Evolutionary conservation across 1,140 invertebrate species (phyloP), one percentile per base, ranked within the genome.

Genomic region (Euborellia annulipes): DNA sequence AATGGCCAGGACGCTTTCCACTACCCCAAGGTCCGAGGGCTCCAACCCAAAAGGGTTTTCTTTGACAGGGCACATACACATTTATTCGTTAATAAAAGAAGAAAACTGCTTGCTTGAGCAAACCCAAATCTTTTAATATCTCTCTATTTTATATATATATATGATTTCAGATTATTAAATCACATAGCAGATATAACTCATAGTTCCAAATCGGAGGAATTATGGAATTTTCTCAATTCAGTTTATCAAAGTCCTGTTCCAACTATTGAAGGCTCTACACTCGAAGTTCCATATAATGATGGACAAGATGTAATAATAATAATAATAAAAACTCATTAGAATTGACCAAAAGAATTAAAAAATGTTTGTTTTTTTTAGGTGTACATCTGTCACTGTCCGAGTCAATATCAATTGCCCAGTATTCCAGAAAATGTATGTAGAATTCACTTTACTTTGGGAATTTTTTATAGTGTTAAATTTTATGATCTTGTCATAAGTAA

Each of bases 341-440:
- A n/a, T n/a, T n/a, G n/a, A n/a, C n/a, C n/a, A n/a, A n/a, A n/a
- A n/a, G n/a, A n/a, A n/a, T n/a, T n/a, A n/a, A 42, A 21, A 19
- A 13, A 43, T 42, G 43, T 46, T 48, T 57, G 57, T 54, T 55
- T 46, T 51, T 71, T 74, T 47, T 61, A 86, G 79, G 72, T 70
- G 54, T 88, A 87, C 61, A 68, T 73, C 47, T 85, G 79, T 51
- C 75, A 78, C 58, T 78, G 82, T 55, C 85, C 86, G 22, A 75
- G 80, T 59, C 76, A 78, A 53, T 78, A 79, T 55, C 77, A 81
- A 58, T 68, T 95, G 50, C 88, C 90, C 27, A 88, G 80, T 65
- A 92, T 95, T 69, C 90, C 90, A 40, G 83, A 90, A 67, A 93
- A 92, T 76, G 89, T 94, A 70, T 85, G 84, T 76, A 49, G 37